Conservation (phyloP, 1,140 invertebrate genomes). For the Drosophila oshimai region DNA sequence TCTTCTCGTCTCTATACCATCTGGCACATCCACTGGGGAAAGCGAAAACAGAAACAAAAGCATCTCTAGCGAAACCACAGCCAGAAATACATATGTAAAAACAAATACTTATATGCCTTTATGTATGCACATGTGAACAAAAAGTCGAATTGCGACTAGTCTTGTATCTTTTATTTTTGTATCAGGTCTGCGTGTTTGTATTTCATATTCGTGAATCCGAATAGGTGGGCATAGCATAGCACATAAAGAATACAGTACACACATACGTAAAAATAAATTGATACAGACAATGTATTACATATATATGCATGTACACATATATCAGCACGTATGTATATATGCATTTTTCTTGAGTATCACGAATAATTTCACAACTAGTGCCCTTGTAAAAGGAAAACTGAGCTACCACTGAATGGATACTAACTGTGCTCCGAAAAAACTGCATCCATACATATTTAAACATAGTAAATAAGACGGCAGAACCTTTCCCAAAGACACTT, state of each 20-base stretch:
- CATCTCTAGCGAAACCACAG: constrained; percentile 33
- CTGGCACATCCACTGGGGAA: constrained; percentile 16
- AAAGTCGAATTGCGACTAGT: neutral
- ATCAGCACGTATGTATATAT: too few species aligned
- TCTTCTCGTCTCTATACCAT: neutral
- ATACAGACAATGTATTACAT: neutral
- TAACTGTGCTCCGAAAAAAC: too few species aligned
- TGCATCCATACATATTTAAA: too few species aligned
- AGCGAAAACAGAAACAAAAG: constrained; percentile 27
- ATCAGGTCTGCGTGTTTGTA: neutral
- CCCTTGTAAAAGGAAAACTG: too few species aligned
- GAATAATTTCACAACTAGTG: too few species aligned
- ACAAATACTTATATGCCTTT: neutral
- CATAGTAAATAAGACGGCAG: too few species aligned
- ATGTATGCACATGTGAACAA: neutral
- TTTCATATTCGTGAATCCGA: constrained; percentile 4
- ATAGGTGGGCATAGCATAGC: neutral
- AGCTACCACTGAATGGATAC: too few species aligned
- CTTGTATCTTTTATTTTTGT: constrained; percentile 28
- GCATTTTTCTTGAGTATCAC: too few species aligned
- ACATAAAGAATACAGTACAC: constrained; percentile 3
- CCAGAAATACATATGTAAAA: constrained; percentile 10
- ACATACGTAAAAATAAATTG: constrained; percentile 11
- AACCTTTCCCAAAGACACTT: too few species aligned
- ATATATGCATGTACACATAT: neutral